A percentile compares a stretch with the other conserved stretches of the same genome.
Conservation (phyloP, 2,797 vertebrate genomes). For the Rhodeus uyekii region DNA sequence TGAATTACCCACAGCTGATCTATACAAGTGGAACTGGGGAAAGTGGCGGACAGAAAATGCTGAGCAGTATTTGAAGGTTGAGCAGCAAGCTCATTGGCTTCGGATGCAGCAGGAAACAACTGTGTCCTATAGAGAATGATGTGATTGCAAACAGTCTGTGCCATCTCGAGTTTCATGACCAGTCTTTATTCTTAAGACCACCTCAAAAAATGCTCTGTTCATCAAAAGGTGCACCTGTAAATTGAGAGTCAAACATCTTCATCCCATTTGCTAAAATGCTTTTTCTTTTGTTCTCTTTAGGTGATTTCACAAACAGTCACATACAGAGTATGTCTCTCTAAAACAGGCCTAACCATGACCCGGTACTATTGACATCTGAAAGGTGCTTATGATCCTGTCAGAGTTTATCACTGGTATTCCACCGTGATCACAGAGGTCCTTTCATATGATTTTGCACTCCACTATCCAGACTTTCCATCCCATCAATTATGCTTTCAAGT, state of each 20-base stretch:
- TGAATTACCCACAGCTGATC: neutral
- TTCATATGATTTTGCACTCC: slow-evolving; percentile 9
- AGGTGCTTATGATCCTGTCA: slow-evolving; percentile 56
- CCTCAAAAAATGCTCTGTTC: neutral
- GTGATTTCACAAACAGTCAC: slow-evolving; percentile 1
- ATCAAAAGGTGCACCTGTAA: neutral
- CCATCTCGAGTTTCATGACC: neutral
- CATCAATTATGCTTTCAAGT: slow-evolving; percentile 25
- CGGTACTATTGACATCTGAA: slow-evolving; percentile 48
- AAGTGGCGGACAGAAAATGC: neutral
- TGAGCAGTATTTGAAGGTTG: neutral
- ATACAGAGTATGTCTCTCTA: slow-evolving; percentile 18
- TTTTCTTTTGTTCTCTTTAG: neutral
- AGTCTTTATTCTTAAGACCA: neutral
- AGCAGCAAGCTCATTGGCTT: neutral
- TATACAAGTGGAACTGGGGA: neutral
- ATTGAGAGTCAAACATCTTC: neutral
- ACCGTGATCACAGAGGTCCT: slow-evolving; percentile 5
- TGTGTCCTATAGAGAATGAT: neutral
- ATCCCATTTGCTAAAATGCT: neutral
- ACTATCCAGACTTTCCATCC: neutral
- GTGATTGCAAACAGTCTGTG: neutral
- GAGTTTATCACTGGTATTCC: slow-evolving; percentile 53
- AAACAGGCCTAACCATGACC: neutral
- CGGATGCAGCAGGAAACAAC: neutral